Percentiles rank a stretch among this genome's conserved stretches.
Conservation (phyloP, 2,113 vertebrate genomes). For the Brienomyrus longianalis region DNA sequence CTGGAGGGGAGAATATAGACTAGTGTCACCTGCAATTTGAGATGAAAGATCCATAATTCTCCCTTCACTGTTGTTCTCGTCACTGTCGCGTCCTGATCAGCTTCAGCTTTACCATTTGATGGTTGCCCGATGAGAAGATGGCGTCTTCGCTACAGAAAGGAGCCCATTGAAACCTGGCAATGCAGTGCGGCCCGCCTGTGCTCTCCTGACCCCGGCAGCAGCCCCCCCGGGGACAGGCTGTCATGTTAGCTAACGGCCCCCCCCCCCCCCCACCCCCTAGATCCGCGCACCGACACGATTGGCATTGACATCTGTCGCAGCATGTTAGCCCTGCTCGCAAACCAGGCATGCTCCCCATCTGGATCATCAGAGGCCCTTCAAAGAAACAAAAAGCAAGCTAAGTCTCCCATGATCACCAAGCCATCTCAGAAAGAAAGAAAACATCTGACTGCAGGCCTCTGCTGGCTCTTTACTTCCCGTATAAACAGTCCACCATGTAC, state of each 20-base stretch:
- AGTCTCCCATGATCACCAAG: background rate
- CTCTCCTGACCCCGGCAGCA: background rate
- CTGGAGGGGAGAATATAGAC: background rate
- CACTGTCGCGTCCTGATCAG: background rate
- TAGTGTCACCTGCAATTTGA: background rate
- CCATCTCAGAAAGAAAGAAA: background rate
- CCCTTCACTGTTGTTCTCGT: background rate
- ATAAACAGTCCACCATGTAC: background rate
- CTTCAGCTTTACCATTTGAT: background rate
- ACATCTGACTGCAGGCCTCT: background rate
- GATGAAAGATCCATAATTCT: background rate
- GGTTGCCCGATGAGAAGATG: background rate
- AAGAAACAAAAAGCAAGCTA: slow-evolving; percentile 11
- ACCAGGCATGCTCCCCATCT: slow-evolving; percentile 28
- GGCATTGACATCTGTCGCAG: slow-evolving; percentile 55
- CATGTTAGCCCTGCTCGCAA: slow-evolving; percentile 43
- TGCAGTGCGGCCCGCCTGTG: slow-evolving; percentile 36
- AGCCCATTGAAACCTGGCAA: slow-evolving; percentile 36
- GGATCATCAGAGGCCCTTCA: slow-evolving; percentile 33
- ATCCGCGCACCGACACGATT: slow-evolving; percentile 52
- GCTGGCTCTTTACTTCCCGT: background rate
- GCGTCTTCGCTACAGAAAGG: slow-evolving; percentile 26
- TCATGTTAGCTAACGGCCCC: slow-evolving; percentile 48
- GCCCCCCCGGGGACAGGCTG: slow-evolving; percentile 31
- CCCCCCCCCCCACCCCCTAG: slow-evolving; percentile 38